Evolutionary conservation across 2,888 invertebrate species (phyloP).

Genomic region (Idaea straminata): DNA sequence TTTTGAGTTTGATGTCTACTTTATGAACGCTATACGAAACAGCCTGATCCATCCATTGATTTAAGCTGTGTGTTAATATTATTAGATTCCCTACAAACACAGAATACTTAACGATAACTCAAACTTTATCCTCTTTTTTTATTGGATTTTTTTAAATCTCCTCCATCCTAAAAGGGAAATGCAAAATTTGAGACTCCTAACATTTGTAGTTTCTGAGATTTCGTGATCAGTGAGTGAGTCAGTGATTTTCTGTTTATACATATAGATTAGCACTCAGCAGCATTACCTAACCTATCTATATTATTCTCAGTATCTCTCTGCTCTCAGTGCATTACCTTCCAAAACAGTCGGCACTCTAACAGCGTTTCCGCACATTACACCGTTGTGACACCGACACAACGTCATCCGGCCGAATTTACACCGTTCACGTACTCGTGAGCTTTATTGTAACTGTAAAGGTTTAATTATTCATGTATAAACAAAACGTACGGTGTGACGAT

Average conservation of each 20-base stretch:
- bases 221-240: no score
- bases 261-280: neutral
- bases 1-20: no score
- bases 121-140: no score
- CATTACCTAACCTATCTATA: neutral
- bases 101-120: no score
- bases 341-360: neutral
- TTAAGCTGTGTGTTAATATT: no score
- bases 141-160: no score
- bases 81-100: no score
- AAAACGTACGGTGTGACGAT: slow-evolving; percentile 29
- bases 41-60: no score
- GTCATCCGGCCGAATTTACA: slow-evolving; percentile 14
- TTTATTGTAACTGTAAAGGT: slow-evolving; percentile 26
- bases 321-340: neutral
- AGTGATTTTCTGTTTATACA: neutral
- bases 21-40: no score
- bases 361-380: slow-evolving; percentile 10
- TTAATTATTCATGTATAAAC: slow-evolving; percentile 50
- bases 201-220: no score
- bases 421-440: slow-evolving; percentile 10
- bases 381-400: slow-evolving; percentile 1
- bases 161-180: no score
- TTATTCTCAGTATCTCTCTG: neutral
- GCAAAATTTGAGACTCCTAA: no score